These are phyloP conservation scores for Empidonax alnorum DNA, from an alignment of 2,113 vertebrate species.

Conservation along the genomic window DNA sequence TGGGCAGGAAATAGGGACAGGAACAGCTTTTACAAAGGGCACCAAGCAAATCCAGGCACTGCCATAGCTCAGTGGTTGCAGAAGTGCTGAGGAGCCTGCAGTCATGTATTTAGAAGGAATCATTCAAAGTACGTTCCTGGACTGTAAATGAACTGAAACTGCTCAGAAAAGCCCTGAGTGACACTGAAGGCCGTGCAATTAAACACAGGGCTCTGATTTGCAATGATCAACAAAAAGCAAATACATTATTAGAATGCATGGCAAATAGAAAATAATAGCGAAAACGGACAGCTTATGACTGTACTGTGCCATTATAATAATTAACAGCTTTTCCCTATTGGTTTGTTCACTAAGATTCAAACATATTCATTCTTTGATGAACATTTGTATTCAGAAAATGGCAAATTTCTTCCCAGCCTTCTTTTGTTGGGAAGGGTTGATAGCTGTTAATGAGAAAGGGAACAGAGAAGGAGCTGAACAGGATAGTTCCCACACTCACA, in stretches of 20 bases:
- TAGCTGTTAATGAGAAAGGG: background rate
- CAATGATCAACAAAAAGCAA: background rate
- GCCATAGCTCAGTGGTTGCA: background rate
- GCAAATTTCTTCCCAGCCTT: background rate
- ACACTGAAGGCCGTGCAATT: constrained; percentile 18
- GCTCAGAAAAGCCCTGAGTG: constrained; percentile 14
- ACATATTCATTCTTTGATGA: background rate
- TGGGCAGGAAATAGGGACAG: background rate
- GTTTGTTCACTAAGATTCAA: constrained; percentile 2
- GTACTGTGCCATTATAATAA: background rate
- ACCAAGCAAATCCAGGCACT: background rate
- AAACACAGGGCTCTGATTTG: background rate
- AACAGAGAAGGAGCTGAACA: background rate
- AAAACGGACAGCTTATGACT: background rate
- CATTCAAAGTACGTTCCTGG: background rate
- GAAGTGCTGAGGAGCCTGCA: background rate
- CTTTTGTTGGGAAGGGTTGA: background rate
- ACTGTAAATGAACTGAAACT: constrained; percentile 7
- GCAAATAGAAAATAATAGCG: background rate
- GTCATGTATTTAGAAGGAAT: background rate
- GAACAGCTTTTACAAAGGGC: background rate
- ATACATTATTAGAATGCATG: background rate
- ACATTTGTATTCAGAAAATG: background rate
- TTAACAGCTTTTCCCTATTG: background rate
- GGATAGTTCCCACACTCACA: background rate